Conservation (phyloP, 2,797 vertebrate genomes). For the Urosaurus nigricauda region DNA sequence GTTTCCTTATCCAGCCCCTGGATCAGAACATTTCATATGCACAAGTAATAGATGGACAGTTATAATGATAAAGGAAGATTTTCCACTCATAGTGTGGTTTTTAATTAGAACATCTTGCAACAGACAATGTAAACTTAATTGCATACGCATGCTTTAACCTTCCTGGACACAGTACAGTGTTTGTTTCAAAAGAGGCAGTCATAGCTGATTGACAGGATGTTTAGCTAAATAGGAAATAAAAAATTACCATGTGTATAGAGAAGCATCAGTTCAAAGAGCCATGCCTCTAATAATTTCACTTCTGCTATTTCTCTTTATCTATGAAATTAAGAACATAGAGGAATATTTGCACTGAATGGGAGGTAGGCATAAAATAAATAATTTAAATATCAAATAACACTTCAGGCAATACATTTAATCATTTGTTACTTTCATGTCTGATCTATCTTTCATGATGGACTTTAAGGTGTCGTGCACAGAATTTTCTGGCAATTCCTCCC, state of each 20-base stretch:
- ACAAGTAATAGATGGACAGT: neutral
- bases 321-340: neutral
- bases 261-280: neutral
- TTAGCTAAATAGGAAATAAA: neutral
- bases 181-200: neutral
- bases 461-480: neutral
- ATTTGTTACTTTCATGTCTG: neutral
- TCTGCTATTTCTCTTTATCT: conserved; percentile 34
- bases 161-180: neutral
- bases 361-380: neutral
- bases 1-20: neutral
- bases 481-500: neutral
- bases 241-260: neutral
- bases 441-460: neutral
- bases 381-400: neutral
- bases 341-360: neutral
- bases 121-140: neutral
- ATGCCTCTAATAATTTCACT: neutral
- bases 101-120: conserved; percentile 18
- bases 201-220: neutral
- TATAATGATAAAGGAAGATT: neutral
- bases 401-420: neutral
- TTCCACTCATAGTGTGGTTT: neutral
- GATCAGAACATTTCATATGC: neutral
- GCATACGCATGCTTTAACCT: neutral